A percentile compares a stretch with the other conserved stretches of the same genome.
Conservation (phyloP, 2,113 vertebrate genomes). For the Oryzias javanicus region DNA sequence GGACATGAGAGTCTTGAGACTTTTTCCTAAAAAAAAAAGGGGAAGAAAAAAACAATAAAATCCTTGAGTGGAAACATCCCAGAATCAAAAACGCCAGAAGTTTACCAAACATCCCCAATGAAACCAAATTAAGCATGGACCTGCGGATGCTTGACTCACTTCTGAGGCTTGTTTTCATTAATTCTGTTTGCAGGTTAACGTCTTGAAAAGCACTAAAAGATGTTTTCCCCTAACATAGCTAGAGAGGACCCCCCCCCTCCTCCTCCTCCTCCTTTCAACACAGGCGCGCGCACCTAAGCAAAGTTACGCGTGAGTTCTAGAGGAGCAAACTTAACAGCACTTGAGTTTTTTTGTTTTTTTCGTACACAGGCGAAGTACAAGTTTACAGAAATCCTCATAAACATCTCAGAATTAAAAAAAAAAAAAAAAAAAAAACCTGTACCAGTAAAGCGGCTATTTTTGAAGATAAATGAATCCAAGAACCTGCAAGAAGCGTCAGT, state of each 20-base stretch:
- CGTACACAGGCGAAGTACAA: conserved; percentile 5
- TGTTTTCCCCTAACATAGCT: conserved; percentile 44
- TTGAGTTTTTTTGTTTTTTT: not conserved
- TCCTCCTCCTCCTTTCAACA: not conserved
- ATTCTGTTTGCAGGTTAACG: not conserved
- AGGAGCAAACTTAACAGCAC: conserved; percentile 17
- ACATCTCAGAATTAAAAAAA: not conserved
- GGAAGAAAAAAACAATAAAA: conserved; percentile 1
- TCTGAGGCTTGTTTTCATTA: conserved; percentile 1
- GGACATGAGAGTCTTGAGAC: conserved; percentile 99
- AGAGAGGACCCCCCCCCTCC: conserved; percentile 15
- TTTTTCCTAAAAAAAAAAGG: conserved; percentile 85
- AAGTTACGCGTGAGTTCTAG: conserved; percentile 36
- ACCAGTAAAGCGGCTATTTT: not conserved
- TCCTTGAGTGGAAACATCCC: conserved; percentile 6
- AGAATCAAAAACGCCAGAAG: no score
- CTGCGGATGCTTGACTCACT: conserved; percentile 8
- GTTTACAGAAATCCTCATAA: conserved; percentile 15
- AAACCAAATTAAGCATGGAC: not conserved
- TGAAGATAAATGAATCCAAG: not conserved
- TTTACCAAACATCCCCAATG: no score
- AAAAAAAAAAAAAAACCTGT: no score
- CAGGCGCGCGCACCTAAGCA: not conserved
- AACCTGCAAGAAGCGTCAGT: not conserved
- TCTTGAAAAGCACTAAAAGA: conserved; percentile 34